These are phyloP conservation scores for Xiphias gladius DNA, from an alignment of 2,113 vertebrate species.

Conservation along the genomic window DNA sequence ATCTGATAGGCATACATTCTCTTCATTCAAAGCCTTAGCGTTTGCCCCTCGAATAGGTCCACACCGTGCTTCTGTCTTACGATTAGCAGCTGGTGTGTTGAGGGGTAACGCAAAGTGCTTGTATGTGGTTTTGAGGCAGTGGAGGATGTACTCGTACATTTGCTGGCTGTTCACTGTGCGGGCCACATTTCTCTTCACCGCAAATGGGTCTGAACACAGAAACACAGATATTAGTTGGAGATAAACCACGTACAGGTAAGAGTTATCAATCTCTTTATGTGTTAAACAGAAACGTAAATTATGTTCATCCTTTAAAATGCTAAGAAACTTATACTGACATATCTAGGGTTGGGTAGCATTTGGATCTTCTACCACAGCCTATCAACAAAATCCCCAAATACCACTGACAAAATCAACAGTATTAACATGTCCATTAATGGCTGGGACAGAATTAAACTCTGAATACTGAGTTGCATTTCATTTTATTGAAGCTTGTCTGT, in stretches of 20 bases:
- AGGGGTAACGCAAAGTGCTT: slow-evolving; percentile 94
- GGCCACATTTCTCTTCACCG: slow-evolving; percentile 93
- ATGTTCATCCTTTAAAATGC: neutral
- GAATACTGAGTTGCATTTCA: neutral
- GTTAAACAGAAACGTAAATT: slow-evolving; percentile 1
- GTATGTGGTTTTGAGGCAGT: slow-evolving; percentile 94
- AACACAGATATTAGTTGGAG: slow-evolving; percentile 7
- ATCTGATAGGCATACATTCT: neutral
- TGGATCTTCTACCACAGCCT: no score
- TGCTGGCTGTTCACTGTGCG: slow-evolving; percentile 93
- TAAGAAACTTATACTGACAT: neutral
- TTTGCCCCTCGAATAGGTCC: slow-evolving; percentile 12
- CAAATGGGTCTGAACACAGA: slow-evolving; percentile 89
- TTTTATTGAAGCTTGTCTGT: neutral
- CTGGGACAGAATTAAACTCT: neutral
- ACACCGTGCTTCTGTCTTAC: slow-evolving; percentile 18
- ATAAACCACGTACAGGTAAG: neutral
- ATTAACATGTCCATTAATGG: neutral
- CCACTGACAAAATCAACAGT: neutral
- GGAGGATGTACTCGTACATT: slow-evolving; percentile 92
- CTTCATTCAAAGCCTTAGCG: neutral
- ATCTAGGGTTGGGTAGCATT: neutral
- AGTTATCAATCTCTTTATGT: neutral
- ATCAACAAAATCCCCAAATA: neutral
- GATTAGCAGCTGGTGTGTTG: slow-evolving; percentile 45